Conservation (phyloP, 35 echinoderm and acorn worm species). For the Nesometra sesokonis region DNA sequence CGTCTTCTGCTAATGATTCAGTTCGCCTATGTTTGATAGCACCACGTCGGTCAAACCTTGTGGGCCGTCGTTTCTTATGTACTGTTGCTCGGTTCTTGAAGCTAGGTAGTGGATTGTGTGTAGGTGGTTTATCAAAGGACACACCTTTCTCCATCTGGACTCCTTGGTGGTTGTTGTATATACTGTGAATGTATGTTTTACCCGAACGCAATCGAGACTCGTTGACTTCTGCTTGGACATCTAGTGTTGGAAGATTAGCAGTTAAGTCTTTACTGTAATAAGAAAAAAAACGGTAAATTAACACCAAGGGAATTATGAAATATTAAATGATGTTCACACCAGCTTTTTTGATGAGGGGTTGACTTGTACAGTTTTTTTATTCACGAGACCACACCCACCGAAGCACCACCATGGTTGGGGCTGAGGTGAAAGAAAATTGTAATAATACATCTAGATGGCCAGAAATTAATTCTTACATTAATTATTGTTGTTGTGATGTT, state of each 20-base stretch:
- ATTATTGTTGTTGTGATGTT: too few species aligned
- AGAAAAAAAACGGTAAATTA: not conserved
- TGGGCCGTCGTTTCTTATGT: constrained; percentile 50
- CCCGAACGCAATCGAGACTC: constrained; percentile 56
- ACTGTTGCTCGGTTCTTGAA: constrained; percentile 72
- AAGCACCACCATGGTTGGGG: too few species aligned
- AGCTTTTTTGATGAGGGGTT: too few species aligned
- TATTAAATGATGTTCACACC: too few species aligned
- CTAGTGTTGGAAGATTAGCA: constrained; percentile 56
- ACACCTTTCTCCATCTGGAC: constrained; percentile 19
- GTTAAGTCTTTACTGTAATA: constrained; percentile 59
- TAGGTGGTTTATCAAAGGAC: constrained; percentile 56
- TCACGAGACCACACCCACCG: too few species aligned
- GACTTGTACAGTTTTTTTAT: too few species aligned
- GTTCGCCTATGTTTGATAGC: not conserved
- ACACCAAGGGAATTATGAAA: too few species aligned
- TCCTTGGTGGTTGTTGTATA: constrained; percentile 34
- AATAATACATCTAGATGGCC: too few species aligned
- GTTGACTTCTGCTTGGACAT: constrained; percentile 54
- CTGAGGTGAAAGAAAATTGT: too few species aligned
- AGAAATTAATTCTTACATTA: too few species aligned
- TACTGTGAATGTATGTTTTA: constrained; percentile 29
- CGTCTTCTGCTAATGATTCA: not conserved
- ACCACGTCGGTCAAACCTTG: constrained; percentile 15
- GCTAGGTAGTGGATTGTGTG: constrained; percentile 38